Conservation (phyloP, 2,113 vertebrate species). For the Nothobranchius kuhntae region DNA sequence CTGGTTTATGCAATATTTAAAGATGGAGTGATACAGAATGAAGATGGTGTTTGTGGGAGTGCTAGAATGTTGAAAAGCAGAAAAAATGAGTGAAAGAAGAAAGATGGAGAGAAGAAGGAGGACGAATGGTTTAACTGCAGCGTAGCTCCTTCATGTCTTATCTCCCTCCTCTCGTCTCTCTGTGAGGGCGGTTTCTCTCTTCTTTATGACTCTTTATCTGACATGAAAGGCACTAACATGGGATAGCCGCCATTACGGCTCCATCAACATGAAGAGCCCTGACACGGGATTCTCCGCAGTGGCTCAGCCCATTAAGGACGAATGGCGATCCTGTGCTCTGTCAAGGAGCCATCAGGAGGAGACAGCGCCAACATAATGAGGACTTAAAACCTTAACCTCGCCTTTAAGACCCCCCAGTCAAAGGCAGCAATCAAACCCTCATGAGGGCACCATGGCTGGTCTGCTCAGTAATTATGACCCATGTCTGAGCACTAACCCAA, state of each 20-base stretch:
- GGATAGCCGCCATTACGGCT: constrained; percentile 79
- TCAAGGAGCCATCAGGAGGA: constrained; percentile 72
- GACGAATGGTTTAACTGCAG: constrained; percentile 86
- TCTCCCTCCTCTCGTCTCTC: constrained; percentile 81
- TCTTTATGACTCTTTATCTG: constrained; percentile 81
- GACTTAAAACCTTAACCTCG: constrained; percentile 79
- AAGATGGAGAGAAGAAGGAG: constrained; percentile 73
- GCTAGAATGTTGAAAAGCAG: constrained; percentile 22
- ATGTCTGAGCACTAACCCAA: constrained; percentile 64
- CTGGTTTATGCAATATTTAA: constrained; percentile 22
- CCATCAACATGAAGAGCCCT: constrained; percentile 79
- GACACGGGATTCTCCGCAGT: constrained; percentile 68
- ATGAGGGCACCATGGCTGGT: constrained; percentile 65
- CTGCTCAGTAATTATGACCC: constrained; percentile 64
- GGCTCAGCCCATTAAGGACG: constrained; percentile 76
- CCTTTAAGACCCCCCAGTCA: constrained; percentile 69
- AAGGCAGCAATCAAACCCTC: constrained; percentile 72
- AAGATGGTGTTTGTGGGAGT: constrained; percentile 41
- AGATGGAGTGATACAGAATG: constrained; percentile 47
- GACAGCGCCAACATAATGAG: constrained; percentile 76
- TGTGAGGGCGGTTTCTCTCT: constrained; percentile 73
- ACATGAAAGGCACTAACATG: constrained; percentile 80
- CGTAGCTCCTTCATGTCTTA: constrained; percentile 91
- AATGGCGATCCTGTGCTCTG: constrained; percentile 74
- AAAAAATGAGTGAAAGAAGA: constrained; percentile 19